Percentiles rank a stretch among this genome's conserved stretches.
Conservation (phyloP, 1,140 invertebrate species). For the Venustaconcha ellipsiformis region DNA sequence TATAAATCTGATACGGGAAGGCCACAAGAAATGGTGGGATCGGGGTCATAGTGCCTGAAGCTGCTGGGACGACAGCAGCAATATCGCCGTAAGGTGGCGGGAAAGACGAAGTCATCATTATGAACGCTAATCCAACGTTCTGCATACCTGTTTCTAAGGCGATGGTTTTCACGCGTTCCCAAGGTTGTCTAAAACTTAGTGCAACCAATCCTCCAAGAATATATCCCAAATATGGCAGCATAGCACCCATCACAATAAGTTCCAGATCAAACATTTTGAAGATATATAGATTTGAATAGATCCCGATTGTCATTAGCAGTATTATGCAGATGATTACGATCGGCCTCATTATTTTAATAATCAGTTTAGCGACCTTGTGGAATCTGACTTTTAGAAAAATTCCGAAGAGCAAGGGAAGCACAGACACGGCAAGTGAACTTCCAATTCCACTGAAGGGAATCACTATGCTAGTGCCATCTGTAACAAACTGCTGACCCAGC, state of each 20-base stretch:
- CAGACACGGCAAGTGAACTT: constrained; percentile 80
- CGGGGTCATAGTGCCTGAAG: constrained; percentile 93
- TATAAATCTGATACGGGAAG: constrained; percentile 42
- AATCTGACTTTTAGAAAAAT: constrained; percentile 72
- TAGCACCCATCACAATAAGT: constrained; percentile 82
- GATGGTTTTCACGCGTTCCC: constrained; percentile 68
- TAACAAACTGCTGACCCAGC: constrained; percentile 81
- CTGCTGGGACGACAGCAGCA: constrained; percentile 66
- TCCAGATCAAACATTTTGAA: constrained; percentile 81
- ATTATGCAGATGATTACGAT: constrained; percentile 86
- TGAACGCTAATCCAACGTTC: constrained; percentile 69
- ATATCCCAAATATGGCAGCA: constrained; percentile 91
- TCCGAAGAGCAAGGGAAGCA: constrained; percentile 87
- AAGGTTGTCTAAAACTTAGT: constrained; percentile 50
- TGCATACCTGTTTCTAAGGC: constrained; percentile 73
- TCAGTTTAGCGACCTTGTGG: constrained; percentile 69
- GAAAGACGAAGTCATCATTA: constrained; percentile 69
- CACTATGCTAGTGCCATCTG: constrained; percentile 71
- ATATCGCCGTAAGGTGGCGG: constrained; percentile 69
- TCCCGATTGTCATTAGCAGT: constrained; percentile 92
- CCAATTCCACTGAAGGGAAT: constrained; percentile 88
- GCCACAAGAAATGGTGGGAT: constrained; percentile 77
- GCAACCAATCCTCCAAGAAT: constrained; percentile 74
- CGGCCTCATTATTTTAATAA: constrained; percentile 70
- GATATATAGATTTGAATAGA: constrained; percentile 90